Conservation (phyloP, 2,113 vertebrate genomes). For the Brachyistius frenatus region DNA sequence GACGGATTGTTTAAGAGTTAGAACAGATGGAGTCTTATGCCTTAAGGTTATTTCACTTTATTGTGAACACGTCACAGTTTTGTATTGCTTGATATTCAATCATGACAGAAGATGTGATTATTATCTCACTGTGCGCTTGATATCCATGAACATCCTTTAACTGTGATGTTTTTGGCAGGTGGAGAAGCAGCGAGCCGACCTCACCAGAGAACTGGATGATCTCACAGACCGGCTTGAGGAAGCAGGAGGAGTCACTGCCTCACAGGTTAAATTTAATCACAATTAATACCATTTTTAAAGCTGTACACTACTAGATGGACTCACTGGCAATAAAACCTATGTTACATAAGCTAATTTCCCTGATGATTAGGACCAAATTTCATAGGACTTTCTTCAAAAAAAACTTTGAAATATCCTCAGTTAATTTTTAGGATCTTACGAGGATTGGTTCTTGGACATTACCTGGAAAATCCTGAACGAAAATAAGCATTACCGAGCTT, state of each 20-base stretch:
- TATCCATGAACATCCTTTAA: neutral
- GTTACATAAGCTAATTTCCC: too few relatives aligned
- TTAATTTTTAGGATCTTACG: too few relatives aligned
- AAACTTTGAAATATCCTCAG: too few relatives aligned
- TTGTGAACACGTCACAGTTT: neutral
- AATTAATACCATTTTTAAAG: neutral
- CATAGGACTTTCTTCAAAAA: neutral
- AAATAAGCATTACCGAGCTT: too few relatives aligned
- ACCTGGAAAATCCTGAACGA: neutral
- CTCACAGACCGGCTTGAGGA: conserved; percentile 86
- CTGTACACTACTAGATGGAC: fast-evolving
- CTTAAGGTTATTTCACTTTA: neutral
- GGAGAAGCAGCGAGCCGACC: conserved; percentile 86
- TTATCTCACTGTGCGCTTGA: too few relatives aligned
- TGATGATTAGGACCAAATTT: too few relatives aligned
- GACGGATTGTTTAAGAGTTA: neutral
- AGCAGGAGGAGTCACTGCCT: conserved; percentile 83
- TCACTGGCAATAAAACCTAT: neutral
- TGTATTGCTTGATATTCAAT: neutral
- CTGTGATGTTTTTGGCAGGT: conserved; percentile 62
- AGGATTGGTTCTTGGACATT: too few relatives aligned
- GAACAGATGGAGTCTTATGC: neutral
- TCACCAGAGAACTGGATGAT: conserved; percentile 85
- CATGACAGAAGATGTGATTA: too few relatives aligned
- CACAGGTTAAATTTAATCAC: conserved; percentile 76